Evolutionary conservation across 2,113 vertebrate species (phyloP).

Genomic region (Aptenodytes patagonicus): DNA sequence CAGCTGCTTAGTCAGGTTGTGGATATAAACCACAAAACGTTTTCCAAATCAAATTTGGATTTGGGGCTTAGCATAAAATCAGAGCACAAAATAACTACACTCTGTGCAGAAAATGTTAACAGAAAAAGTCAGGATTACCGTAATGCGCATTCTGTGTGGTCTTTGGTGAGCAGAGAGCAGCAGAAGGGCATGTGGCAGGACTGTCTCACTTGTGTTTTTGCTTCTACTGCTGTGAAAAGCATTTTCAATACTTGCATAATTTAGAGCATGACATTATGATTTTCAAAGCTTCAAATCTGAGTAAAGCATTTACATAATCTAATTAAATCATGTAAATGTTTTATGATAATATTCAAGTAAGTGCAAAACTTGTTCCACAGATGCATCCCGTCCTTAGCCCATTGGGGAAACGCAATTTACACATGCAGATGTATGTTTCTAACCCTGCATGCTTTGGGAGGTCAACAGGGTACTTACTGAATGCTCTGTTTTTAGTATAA

Average conservation of each 20-base stretch:
- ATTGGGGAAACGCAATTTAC: constrained; percentile 9
- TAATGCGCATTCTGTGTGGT: not conserved
- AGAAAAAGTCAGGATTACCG: not conserved
- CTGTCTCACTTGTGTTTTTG: not conserved
- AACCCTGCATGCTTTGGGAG: constrained; percentile 3
- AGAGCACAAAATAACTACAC: not conserved
- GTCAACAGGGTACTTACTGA: not conserved
- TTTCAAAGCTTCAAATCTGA: constrained; percentile 38
- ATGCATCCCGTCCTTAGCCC: not conserved
- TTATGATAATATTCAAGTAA: constrained; percentile 46
- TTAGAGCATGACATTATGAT: constrained; percentile 47
- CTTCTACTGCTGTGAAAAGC: constrained; percentile 44
- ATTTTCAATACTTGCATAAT: constrained; percentile 54
- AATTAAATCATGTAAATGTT: constrained; percentile 63
- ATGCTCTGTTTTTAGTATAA: constrained; percentile 5
- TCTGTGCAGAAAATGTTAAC: not conserved
- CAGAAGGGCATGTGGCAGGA: not conserved
- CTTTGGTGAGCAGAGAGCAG: not conserved
- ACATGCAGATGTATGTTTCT: not conserved
- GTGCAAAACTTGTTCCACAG: constrained; percentile 15
- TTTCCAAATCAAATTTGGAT: constrained; percentile 3
- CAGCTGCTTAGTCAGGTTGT: not conserved
- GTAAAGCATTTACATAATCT: constrained; percentile 56
- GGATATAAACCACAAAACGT: not conserved
- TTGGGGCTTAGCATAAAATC: constrained; percentile 21